Evolutionary conservation across 2,888 invertebrate genomes (phyloP).

Genomic region (Oscheius sp.): DNA sequence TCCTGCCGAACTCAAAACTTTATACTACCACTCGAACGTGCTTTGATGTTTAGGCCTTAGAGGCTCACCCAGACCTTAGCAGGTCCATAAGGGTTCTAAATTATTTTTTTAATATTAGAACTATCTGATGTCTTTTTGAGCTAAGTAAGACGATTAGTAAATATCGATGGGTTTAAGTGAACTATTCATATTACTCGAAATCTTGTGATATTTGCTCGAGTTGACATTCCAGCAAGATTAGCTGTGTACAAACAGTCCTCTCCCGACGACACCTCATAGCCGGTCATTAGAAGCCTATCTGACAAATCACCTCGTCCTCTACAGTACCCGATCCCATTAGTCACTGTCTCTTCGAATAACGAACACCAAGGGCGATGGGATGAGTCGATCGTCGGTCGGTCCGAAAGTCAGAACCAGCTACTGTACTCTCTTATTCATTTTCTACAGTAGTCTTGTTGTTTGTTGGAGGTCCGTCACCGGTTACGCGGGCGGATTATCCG

Average conservation of each 20-base stretch:
- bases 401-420: neutral
- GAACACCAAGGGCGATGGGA: slow-evolving; percentile 38
- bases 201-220: too few species aligned
- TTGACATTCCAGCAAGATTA: neutral
- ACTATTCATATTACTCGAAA: too few species aligned
- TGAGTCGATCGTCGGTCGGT: slow-evolving; percentile 8
- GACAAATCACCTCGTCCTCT: slow-evolving; percentile 23
- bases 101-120: too few species aligned
- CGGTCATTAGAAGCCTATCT: slow-evolving; percentile 9
- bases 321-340: slow-evolving; percentile 25
- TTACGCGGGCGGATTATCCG: slow-evolving; percentile 30
- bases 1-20: too few species aligned
- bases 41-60: too few species aligned
- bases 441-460: slow-evolving; percentile 18
- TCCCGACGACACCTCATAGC: neutral
- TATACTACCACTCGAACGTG: too few species aligned
- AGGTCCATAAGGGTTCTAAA: too few species aligned
- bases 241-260: too few species aligned
- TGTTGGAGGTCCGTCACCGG: neutral
- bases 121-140: too few species aligned
- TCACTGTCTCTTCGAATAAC: slow-evolving; percentile 36
- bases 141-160: too few species aligned
- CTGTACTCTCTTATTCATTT: slow-evolving; percentile 3
- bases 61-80: too few species aligned
- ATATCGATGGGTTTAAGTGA: too few species aligned